A percentile compares a stretch with the other conserved stretches of the same genome.
phyloP scores from a whole-genome alignment of 2,888 invertebrate species.

The Stenchaetothrips biformis region DNA sequence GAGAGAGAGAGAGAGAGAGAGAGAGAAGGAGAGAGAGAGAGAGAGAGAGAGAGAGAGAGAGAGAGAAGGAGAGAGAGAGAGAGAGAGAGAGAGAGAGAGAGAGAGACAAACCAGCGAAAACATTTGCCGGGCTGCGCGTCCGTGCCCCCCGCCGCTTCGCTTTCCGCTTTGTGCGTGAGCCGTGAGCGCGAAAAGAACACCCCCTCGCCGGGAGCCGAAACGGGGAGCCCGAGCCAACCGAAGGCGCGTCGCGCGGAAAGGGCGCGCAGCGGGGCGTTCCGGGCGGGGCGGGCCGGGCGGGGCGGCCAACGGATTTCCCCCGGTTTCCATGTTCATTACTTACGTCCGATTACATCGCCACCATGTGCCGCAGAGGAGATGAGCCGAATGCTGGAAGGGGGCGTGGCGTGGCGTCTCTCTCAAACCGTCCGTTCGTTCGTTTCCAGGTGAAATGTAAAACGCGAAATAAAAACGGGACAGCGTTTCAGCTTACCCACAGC shows the following conservation, averaged over 20 bases:
- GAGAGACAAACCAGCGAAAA: neutral
- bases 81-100: neutral
- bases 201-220: no score
- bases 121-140: neutral
- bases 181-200: no score
- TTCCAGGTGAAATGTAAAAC: no score
- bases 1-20: slow-evolving; percentile 11
- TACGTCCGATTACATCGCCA: neutral
- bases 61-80: neutral
- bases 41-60: neutral
- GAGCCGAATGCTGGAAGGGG: neutral
- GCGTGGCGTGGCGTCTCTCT: neutral
- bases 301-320: slow-evolving; percentile 7
- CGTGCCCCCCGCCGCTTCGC: neutral
- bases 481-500: no score
- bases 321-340: neutral
- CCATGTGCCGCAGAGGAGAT: neutral
- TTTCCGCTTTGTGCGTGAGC: neutral
- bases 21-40: neutral
- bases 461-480: no score
- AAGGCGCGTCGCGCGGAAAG: neutral
- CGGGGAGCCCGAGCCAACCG: no score
- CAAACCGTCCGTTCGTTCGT: no score
- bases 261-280: neutral
- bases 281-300: neutral